A percentile compares a stretch with the other conserved stretches of the same genome.
Conservation (phyloP, 2,113 vertebrate genomes). For the Paralichthys olivaceus region DNA sequence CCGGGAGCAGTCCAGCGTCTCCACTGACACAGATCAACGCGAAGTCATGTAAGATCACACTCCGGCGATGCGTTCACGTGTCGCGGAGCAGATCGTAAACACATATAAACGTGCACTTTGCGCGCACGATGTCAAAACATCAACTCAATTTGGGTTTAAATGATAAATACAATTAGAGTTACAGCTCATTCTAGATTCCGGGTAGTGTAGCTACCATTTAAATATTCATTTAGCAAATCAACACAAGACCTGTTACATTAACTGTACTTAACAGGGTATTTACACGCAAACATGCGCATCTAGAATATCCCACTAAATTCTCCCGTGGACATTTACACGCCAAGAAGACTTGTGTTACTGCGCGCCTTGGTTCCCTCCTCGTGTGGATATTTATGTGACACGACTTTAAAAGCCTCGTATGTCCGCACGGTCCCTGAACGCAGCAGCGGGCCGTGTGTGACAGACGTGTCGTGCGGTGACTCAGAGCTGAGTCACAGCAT, state of each 20-base stretch:
- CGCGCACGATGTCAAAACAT: background rate
- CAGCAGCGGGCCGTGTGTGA: constrained; percentile 62
- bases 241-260: no score
- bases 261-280: background rate
- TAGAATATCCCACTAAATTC: background rate
- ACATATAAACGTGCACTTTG: background rate
- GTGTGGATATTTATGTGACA: background rate
- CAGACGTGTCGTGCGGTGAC: constrained; percentile 72
- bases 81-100: constrained; percentile 1
- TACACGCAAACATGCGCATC: background rate
- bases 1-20: constrained; percentile 17
- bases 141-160: background rate
- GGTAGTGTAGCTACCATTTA: background rate
- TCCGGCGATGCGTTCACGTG: constrained; percentile 41
- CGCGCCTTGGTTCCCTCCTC: background rate
- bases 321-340: background rate
- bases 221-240: no score
- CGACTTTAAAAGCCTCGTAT: rapidly evolving
- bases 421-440: constrained; percentile 13
- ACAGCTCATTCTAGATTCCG: rapidly evolving
- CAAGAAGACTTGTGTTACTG: background rate
- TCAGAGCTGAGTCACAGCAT: constrained; percentile 67
- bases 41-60: constrained; percentile 47
- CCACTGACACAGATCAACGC: constrained; percentile 58
- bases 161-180: no score